phyloP scores from a whole-genome alignment of 2,888 invertebrate species.

The Rhamphomyia laevipes region DNA sequence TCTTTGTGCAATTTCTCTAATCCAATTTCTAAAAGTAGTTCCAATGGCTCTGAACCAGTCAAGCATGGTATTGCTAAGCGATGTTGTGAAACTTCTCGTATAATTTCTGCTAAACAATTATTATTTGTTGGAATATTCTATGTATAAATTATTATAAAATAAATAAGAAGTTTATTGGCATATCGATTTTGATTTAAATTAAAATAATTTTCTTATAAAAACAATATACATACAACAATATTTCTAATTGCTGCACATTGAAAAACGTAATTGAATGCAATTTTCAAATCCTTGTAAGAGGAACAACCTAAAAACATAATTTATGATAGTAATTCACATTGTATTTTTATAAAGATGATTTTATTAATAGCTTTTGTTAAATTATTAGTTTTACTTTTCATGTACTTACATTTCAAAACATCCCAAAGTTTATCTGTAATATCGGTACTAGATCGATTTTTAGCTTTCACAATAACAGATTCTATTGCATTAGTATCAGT shows the following conservation, averaged over 20 bases:
- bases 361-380: too few species aligned
- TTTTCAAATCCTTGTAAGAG: conserved; percentile 31
- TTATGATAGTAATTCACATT: too few species aligned
- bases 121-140: conserved; percentile 35
- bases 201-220: conserved; percentile 1
- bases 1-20: conserved; percentile 35
- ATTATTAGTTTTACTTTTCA: background rate
- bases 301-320: conserved; percentile 24
- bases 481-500: conserved; percentile 27
- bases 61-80: conserved; percentile 36
- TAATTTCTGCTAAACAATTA: conserved; percentile 35
- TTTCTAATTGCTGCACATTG: conserved; percentile 34
- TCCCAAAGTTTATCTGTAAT: conserved; percentile 36
- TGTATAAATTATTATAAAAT: conserved; percentile 2
- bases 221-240: conserved; percentile 27
- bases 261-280: conserved; percentile 30
- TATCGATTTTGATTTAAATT: background rate
- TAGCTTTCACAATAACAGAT: conserved; percentile 27
- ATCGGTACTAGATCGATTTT: conserved; percentile 24
- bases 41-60: conserved; percentile 33
- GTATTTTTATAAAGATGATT: too few species aligned
- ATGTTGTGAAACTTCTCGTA: conserved; percentile 33
- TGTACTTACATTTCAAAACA: conserved; percentile 27
- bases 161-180: background rate
- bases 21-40: conserved; percentile 36